A percentile compares a stretch with the other conserved stretches of the same genome.
Evolutionary conservation across 1,140 invertebrate species (phyloP).

Genomic region (Panonychus citri): DNA sequence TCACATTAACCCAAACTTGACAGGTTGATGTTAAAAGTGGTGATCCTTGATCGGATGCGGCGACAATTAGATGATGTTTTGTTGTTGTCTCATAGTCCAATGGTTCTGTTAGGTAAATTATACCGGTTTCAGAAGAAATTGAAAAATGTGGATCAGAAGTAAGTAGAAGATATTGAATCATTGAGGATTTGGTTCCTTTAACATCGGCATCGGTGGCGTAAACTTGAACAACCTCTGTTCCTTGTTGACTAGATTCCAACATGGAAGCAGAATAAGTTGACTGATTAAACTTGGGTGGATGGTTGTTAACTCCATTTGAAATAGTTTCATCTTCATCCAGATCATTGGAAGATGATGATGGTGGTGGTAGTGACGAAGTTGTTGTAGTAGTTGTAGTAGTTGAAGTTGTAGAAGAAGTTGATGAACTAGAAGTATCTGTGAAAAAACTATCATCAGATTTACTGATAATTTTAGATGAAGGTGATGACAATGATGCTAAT

Average conservation of each 20-base stretch:
- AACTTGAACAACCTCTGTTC: constrained; percentile 28
- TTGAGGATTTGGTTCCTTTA: constrained; percentile 71
- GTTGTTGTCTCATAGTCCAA: constrained; percentile 24
- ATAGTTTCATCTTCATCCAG: constrained; percentile 61
- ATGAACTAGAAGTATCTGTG: too few relatives aligned
- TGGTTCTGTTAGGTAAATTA: constrained; percentile 18
- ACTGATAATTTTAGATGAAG: too few relatives aligned
- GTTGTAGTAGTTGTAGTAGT: too few relatives aligned
- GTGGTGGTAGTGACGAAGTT: neutral
- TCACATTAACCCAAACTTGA: constrained; percentile 54
- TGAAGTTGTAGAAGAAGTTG: too few relatives aligned
- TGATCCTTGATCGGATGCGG: constrained; percentile 59
- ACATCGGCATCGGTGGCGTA: constrained; percentile 74
- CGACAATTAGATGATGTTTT: constrained; percentile 60
- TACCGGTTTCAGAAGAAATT: constrained; percentile 69
- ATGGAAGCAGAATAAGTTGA: constrained; percentile 46
- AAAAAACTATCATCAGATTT: too few relatives aligned
- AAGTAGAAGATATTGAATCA: constrained; percentile 77
- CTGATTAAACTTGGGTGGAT: constrained; percentile 27
- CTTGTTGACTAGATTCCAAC: constrained; percentile 59
- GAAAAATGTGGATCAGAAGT: constrained; percentile 46
- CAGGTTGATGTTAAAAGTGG: constrained; percentile 41
- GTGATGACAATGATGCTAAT: too few relatives aligned
- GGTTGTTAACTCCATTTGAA: constrained; percentile 73
- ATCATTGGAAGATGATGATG: constrained; percentile 56